These are phyloP conservation scores for Oedothorax gibbosus DNA, from an alignment of 1,140 invertebrate species.

Conservation along the genomic window DNA sequence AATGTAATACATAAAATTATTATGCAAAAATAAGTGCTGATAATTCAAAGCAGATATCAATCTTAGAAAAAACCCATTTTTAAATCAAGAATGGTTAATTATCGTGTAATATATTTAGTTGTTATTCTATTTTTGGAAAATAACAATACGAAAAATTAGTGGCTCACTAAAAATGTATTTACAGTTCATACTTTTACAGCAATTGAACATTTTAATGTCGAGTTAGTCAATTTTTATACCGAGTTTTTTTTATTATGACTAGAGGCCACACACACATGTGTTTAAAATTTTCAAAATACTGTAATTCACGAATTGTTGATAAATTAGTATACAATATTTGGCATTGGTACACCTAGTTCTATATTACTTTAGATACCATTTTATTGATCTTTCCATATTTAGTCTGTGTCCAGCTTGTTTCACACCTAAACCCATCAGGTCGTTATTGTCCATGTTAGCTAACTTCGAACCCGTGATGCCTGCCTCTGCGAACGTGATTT, in stretches of 20 bases:
- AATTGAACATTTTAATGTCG: too few species aligned
- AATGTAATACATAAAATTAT: too few species aligned
- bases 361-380: conserved; percentile 58
- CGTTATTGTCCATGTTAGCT: conserved; percentile 71
- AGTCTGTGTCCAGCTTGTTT: conserved; percentile 72
- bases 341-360: conserved; percentile 31
- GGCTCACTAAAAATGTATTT: too few species aligned
- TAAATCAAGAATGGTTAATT: too few species aligned
- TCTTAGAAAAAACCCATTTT: too few species aligned
- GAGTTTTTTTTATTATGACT: background rate
- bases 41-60: too few species aligned
- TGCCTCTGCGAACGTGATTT: conserved; percentile 69
- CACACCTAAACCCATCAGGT: conserved; percentile 71
- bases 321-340: conserved; percentile 50
- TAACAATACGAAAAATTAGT: too few species aligned
- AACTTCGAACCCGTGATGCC: conserved; percentile 71
- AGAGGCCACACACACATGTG: background rate
- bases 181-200: too few species aligned
- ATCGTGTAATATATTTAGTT: too few species aligned
- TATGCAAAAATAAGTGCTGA: too few species aligned
- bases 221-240: too few species aligned
- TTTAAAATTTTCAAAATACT: conserved; percentile 33
- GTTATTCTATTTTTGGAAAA: too few species aligned
- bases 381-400: conserved; percentile 67
- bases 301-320: conserved; percentile 16